Percentiles rank a stretch among this genome's conserved stretches.
These are phyloP conservation scores for Tribolium castaneum DNA, from an alignment of 1,140 invertebrate genomes.

Conservation along the genomic window DNA sequence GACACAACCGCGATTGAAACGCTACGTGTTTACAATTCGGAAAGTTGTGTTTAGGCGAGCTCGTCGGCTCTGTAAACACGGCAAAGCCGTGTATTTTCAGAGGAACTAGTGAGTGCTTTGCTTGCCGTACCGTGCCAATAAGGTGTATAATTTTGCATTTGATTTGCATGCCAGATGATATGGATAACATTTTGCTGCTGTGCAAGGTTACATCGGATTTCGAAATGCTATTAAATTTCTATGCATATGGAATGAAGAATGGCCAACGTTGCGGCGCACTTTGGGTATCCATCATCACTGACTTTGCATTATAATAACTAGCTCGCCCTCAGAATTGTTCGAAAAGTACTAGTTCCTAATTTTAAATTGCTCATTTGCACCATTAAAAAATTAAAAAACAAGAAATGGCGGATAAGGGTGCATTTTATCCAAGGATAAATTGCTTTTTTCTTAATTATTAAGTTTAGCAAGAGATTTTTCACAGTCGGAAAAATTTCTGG, in stretches of 20 bases:
- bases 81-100: constrained; percentile 50
- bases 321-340: neutral
- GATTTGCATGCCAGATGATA: constrained; percentile 62
- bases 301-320: neutral
- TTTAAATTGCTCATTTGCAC: no score
- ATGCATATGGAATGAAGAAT: constrained; percentile 62
- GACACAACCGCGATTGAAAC: constrained; percentile 49
- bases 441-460: no score
- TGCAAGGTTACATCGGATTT: constrained; percentile 59
- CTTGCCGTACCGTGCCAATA: constrained; percentile 54
- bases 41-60: constrained; percentile 48
- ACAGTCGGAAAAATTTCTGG: no score
- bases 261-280: constrained; percentile 33
- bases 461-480: no score
- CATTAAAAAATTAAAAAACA: no score
- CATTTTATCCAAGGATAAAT: no score
- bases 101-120: constrained; percentile 45
- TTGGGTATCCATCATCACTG: constrained; percentile 18
- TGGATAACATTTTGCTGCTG: constrained; percentile 61
- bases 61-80: constrained; percentile 46
- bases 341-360: no score
- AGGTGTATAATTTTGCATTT: constrained; percentile 63
- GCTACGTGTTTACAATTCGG: constrained; percentile 47
- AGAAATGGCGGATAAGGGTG: no score
- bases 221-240: constrained; percentile 62